These are phyloP conservation scores for Brachionus rotundiformis DNA, from an alignment of 1,140 invertebrate species.

Conservation along the genomic window DNA sequence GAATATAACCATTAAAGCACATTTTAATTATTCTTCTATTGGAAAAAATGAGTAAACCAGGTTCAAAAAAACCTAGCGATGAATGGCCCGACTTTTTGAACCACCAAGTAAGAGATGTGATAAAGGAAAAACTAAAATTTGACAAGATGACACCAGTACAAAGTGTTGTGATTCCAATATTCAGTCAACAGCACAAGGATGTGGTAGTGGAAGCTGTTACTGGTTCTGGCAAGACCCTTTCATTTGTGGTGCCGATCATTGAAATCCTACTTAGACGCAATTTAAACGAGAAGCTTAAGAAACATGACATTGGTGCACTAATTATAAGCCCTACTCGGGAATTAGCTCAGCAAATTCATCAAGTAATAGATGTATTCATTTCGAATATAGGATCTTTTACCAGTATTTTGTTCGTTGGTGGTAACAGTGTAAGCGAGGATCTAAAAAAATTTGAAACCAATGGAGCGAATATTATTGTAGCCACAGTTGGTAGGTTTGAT, in stretches of 20 bases:
- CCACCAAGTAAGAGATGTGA: background rate
- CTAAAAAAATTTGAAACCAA: slow-evolving; percentile 70
- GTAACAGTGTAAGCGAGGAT: slow-evolving; percentile 73
- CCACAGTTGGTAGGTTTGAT: slow-evolving; percentile 86
- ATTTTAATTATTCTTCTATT: background rate
- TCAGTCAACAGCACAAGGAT: slow-evolving; percentile 78
- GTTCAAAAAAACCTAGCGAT: background rate
- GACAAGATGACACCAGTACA: slow-evolving; percentile 51
- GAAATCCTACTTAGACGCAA: slow-evolving; percentile 75
- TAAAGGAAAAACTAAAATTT: slow-evolving; percentile 34
- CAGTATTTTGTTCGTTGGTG: slow-evolving; percentile 75
- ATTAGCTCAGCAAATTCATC: slow-evolving; percentile 81
- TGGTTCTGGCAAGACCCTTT: slow-evolving; percentile 92
- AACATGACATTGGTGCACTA: slow-evolving; percentile 71
- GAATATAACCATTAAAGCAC: background rate
- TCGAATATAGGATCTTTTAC: slow-evolving; percentile 62
- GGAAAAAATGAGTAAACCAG: background rate
- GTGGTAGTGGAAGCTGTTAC: slow-evolving; percentile 94
- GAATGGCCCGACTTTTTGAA: slow-evolving; percentile 48
- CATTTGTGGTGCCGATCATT: slow-evolving; percentile 85
- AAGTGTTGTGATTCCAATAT: slow-evolving; percentile 54
- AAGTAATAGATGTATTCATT: slow-evolving; percentile 73
- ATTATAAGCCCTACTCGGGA: slow-evolving; percentile 91
- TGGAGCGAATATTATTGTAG: slow-evolving; percentile 82
- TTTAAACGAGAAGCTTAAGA: slow-evolving; percentile 70